A percentile compares a stretch with the other conserved stretches of the same genome.
phyloP scores from a whole-genome alignment of 2,888 invertebrate species.

The Cistogaster globosa region DNA sequence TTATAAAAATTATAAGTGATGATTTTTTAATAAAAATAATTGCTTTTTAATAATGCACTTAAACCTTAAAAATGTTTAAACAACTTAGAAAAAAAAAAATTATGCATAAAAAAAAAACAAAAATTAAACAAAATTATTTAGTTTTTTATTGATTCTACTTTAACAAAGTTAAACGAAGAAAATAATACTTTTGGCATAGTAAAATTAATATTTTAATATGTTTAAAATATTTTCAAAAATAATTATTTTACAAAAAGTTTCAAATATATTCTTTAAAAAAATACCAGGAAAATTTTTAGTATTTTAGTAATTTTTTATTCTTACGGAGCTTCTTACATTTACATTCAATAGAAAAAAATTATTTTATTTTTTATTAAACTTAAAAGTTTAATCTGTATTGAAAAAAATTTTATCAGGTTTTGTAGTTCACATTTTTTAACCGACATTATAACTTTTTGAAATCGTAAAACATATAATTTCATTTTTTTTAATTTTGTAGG shows the following conservation, averaged over 20 bases:
- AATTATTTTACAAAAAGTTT: neutral
- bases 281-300: neutral
- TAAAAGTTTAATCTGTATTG: no score
- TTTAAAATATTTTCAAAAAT: conserved; percentile 7
- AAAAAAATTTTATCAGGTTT: no score
- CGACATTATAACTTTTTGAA: no score
- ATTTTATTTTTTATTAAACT: no score
- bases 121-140: conserved; percentile 5
- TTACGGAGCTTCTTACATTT: no score
- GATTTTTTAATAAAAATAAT: conserved; percentile 53
- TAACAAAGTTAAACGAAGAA: conserved; percentile 41
- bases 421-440: no score
- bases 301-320: no score
- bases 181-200: conserved; percentile 72
- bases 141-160: conserved; percentile 10
- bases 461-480: no score
- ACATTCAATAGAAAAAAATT: no score
- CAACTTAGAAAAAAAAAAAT: conserved; percentile 9
- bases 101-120: conserved; percentile 3
- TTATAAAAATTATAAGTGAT: conserved; percentile 50
- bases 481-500: no score
- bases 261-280: neutral
- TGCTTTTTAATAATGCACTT: conserved; percentile 65
- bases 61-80: conserved; percentile 40
- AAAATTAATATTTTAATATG: conserved; percentile 62